Evolutionary conservation across 2,797 vertebrate species (phyloP).

Genomic region (Crocodylus rhombifer): DNA sequence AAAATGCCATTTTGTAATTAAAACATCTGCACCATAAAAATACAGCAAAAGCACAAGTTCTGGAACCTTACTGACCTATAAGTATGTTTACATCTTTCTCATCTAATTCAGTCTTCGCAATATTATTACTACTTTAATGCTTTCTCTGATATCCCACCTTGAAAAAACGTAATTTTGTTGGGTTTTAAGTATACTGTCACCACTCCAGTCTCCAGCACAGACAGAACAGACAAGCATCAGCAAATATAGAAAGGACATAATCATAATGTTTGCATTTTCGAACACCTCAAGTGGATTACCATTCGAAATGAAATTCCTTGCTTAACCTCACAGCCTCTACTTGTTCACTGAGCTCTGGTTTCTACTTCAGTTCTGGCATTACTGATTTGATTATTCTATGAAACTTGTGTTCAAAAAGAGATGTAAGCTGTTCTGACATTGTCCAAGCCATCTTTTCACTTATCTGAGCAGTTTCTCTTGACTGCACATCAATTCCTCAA

Average conservation of each 20-base stretch:
- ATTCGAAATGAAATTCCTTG: not conserved
- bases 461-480: not conserved
- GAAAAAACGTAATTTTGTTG: accelerated
- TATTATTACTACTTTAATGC: not conserved
- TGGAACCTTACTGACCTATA: no score
- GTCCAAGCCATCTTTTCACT: accelerated
- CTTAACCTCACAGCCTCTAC: not conserved
- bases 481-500: not conserved
- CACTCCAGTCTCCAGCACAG: not conserved
- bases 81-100: not conserved
- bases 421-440: not conserved
- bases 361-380: not conserved
- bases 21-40: no score
- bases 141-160: not conserved
- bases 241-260: not conserved
- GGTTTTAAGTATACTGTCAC: not conserved
- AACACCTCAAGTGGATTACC: not conserved
- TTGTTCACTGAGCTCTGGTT: not conserved
- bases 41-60: not conserved
- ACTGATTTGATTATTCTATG: not conserved
- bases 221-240: no score
- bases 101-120: not conserved
- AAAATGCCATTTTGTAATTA: no score
- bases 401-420: not conserved
- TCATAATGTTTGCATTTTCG: not conserved